Evolutionary conservation across 2,888 invertebrate genomes (phyloP).

Genomic region (Acleris literana): DNA sequence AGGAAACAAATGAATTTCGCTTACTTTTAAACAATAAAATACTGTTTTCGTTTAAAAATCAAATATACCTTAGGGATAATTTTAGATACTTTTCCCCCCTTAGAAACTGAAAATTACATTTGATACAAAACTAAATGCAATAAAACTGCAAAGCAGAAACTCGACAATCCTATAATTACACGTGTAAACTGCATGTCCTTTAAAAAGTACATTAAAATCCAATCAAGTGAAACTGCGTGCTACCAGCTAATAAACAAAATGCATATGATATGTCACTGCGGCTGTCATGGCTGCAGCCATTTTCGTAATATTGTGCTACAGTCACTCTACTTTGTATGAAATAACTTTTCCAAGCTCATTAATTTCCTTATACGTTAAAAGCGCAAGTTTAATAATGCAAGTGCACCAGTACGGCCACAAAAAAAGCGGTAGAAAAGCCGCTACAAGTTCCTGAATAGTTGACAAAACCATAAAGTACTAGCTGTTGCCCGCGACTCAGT

Average conservation of each 20-base stretch:
- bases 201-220: neutral
- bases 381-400: constrained; percentile 70
- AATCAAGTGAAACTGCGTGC: neutral
- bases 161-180: too few species aligned
- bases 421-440: constrained; percentile 38
- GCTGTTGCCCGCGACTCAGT: too few species aligned
- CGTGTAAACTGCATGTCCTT: neutral
- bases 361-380: constrained; percentile 76
- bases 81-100: too few species aligned
- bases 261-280: neutral
- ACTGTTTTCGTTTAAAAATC: neutral
- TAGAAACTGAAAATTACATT: too few species aligned
- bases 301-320: constrained; percentile 28
- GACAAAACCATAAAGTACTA: neutral
- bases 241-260: constrained; percentile 1
- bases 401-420: constrained; percentile 50
- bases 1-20: constrained; percentile 2
- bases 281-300: constrained; percentile 8
- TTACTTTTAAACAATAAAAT: neutral
- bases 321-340: constrained; percentile 45
- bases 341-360: constrained; percentile 71
- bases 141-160: too few species aligned
- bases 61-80: too few species aligned
- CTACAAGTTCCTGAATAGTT: neutral
- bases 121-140: too few species aligned